Evolutionary conservation across 2,888 invertebrate genomes (phyloP).

Genomic region (Papilio demoleus): DNA sequence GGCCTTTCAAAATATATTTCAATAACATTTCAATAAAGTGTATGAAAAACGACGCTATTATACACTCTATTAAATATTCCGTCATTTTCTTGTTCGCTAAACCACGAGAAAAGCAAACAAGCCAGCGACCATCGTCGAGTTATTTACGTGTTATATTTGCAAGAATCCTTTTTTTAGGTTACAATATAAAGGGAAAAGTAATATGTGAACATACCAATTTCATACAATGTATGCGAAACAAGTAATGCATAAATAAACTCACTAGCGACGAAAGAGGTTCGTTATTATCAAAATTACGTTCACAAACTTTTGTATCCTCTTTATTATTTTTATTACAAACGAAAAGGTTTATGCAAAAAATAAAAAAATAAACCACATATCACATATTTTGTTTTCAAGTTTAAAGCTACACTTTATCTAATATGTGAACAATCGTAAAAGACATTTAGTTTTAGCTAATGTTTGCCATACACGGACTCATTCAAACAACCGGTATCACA

Average conservation of each 20-base stretch:
- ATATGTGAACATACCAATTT: conserved; percentile 25
- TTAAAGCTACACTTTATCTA: too few species aligned
- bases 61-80: conserved; percentile 15
- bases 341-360: neutral
- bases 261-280: conserved; percentile 2
- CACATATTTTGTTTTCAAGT: too few species aligned
- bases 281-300: conserved; percentile 14
- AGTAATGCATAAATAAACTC: conserved; percentile 16
- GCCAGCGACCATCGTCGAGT: neutral
- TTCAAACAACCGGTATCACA: neutral
- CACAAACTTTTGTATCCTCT: neutral
- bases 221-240: conserved; percentile 23
- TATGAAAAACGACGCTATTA: conserved; percentile 16
- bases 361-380: too few species aligned
- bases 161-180: conserved; percentile 20
- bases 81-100: conserved; percentile 26
- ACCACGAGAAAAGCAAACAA: conserved; percentile 25
- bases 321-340: neutral
- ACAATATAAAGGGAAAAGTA: conserved; percentile 24
- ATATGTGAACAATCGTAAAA: neutral
- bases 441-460: neutral
- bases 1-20: conserved; percentile 12
- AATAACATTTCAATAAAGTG: conserved; percentile 16
- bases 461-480: neutral
- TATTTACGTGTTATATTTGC: conserved; percentile 15